Evolutionary conservation across 2,797 vertebrate genomes (phyloP).

Genomic region (Crocidura indochinensis): DNA sequence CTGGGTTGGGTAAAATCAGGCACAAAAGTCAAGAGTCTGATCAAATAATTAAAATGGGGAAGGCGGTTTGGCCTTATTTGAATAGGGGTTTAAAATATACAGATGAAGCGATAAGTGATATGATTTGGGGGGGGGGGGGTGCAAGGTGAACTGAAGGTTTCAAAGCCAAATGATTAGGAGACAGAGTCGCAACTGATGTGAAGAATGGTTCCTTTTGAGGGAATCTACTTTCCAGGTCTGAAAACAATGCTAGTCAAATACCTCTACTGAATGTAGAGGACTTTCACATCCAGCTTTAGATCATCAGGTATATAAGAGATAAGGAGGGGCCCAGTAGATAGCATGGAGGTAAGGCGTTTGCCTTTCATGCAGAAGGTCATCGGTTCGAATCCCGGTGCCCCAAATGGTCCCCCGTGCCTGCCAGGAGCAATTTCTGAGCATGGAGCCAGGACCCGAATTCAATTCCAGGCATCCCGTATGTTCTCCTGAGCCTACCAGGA

Average conservation of each 20-base stretch:
- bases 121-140: neutral
- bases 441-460: too few species aligned
- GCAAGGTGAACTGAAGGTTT: conserved; percentile 18
- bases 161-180: conserved; percentile 10
- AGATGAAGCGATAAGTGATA: neutral
- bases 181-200: neutral
- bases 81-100: neutral
- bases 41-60: neutral
- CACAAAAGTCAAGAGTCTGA: neutral
- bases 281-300: neutral
- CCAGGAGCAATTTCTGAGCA: too few species aligned
- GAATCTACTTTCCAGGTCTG: neutral
- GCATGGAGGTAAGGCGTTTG: too few species aligned
- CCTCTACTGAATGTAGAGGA: neutral
- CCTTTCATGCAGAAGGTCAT: too few species aligned
- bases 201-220: neutral
- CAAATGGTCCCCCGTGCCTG: too few species aligned
- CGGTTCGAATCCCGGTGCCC: too few species aligned
- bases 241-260: neutral
- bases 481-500: too few species aligned
- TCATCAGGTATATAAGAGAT: neutral
- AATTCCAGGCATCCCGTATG: too few species aligned
- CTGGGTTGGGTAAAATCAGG: neutral
- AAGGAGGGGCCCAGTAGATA: too few species aligned
- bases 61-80: neutral